Percentiles rank a stretch among this genome's conserved stretches.
Conservation (phyloP, 2,113 vertebrate genomes). For the Donacobius atricapilla region DNA sequence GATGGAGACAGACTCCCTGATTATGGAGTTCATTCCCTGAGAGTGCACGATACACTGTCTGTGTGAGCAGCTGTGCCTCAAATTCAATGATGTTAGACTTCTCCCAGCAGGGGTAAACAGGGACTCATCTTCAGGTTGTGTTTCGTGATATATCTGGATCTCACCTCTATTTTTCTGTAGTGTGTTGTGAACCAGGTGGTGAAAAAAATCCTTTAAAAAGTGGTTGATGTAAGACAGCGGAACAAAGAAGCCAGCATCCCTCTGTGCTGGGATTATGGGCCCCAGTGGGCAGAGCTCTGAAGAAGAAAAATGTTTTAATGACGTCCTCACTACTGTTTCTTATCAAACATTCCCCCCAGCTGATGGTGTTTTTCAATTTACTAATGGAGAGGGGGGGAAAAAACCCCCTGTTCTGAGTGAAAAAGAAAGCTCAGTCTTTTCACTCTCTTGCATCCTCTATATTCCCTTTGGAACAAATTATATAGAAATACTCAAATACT, state of each 20-base stretch:
- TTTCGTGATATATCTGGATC: not conserved
- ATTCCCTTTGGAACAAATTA: constrained; percentile 1
- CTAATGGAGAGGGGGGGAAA: not conserved
- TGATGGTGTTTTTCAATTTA: not conserved
- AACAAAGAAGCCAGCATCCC: not conserved
- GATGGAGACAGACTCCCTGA: not conserved
- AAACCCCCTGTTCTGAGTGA: not conserved
- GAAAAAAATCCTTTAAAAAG: not conserved
- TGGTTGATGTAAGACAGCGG: not conserved
- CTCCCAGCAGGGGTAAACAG: not conserved
- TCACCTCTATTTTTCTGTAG: not conserved
- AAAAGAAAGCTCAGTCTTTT: not conserved
- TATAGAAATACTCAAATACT: constrained; percentile 17
- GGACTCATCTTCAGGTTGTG: not conserved
- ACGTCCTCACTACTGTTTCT: not conserved
- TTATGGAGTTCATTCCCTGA: not conserved
- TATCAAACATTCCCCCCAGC: not conserved
- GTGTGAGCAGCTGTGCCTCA: accelerated
- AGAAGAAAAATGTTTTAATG: not conserved
- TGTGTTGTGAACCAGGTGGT: not conserved
- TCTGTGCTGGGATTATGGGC: not conserved
- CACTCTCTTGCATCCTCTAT: not conserved
- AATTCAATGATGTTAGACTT: not conserved
- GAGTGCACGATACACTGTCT: not conserved
- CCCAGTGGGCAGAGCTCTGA: not conserved